Conservation (phyloP, 2,113 vertebrate species). For the Chaetura pelagica region DNA sequence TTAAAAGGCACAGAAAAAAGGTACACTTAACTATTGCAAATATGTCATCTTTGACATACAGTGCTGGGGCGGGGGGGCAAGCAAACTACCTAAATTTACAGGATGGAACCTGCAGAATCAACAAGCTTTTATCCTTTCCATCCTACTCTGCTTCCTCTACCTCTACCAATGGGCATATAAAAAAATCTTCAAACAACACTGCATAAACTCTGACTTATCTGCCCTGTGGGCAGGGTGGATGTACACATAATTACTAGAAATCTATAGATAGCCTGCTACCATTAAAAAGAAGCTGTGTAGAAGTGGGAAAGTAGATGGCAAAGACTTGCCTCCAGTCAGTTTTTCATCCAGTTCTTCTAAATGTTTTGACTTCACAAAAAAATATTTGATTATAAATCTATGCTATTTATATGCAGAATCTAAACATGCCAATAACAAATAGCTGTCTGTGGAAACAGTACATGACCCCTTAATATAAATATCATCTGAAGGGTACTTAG, state of each 20-base stretch:
- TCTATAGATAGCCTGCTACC: neutral
- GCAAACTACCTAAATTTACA: neutral
- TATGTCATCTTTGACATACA: conserved; percentile 5
- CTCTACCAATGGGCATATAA: neutral
- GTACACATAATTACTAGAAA: neutral
- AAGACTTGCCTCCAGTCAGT: conserved; percentile 3
- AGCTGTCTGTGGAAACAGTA: conserved; percentile 47
- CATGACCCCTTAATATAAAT: conserved; percentile 47
- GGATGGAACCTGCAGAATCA: neutral
- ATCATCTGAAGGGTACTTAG: conserved; percentile 6
- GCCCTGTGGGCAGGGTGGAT: neutral
- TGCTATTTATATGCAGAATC: conserved; percentile 38
- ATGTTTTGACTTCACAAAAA: conserved; percentile 61
- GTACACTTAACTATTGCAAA: neutral
- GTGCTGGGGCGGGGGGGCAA: neutral
- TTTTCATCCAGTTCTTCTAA: conserved; percentile 59
- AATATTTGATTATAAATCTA: conserved; percentile 56
- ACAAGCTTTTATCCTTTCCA: neutral
- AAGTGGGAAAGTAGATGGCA: neutral
- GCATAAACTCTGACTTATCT: conserved; percentile 32
- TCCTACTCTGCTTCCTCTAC: neutral
- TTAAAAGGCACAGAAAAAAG: neutral
- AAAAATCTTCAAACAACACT: conserved; percentile 24
- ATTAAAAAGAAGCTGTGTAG: neutral
- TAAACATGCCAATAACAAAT: conserved; percentile 61